A percentile compares a stretch with the other conserved stretches of the same genome.
phyloP scores from a whole-genome alignment of 2,888 invertebrate species.

The Lithophane semibrunnea region DNA sequence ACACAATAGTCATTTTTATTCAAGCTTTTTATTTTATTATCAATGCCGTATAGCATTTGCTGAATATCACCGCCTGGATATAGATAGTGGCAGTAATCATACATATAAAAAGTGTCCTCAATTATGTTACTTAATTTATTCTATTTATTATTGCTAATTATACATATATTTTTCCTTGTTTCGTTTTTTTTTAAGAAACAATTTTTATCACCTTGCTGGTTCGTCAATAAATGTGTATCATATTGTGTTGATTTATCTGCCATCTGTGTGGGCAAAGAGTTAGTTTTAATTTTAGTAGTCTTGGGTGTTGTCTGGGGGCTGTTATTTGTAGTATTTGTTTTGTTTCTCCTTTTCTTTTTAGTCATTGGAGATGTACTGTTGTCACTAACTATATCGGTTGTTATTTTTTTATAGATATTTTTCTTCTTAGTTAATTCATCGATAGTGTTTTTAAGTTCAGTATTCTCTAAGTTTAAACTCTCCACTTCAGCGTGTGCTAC shows the following conservation, averaged over 20 bases:
- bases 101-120: not conserved
- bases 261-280: not conserved
- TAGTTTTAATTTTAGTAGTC: not conserved
- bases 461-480: too few species aligned
- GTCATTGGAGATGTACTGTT: not conserved
- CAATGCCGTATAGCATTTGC: slow-evolving; percentile 6
- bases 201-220: not conserved
- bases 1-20: slow-evolving; percentile 4
- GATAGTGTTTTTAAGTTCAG: too few species aligned
- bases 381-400: not conserved
- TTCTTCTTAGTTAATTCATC: too few species aligned
- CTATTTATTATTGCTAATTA: slow-evolving; percentile 5
- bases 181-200: not conserved
- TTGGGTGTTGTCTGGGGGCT: not conserved
- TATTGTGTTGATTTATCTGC: slow-evolving; percentile 4
- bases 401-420: not conserved
- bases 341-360: not conserved
- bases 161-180: not conserved
- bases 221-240: not conserved
- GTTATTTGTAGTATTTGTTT: not conserved
- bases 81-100: slow-evolving; percentile 8
- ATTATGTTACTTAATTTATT: not conserved
- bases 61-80: slow-evolving; percentile 8
- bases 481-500: too few species aligned
- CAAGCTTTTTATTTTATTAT: not conserved